These are phyloP conservation scores for Dryocosmus kuriphilus DNA, from an alignment of 2,888 invertebrate species.

Conservation along the genomic window DNA sequence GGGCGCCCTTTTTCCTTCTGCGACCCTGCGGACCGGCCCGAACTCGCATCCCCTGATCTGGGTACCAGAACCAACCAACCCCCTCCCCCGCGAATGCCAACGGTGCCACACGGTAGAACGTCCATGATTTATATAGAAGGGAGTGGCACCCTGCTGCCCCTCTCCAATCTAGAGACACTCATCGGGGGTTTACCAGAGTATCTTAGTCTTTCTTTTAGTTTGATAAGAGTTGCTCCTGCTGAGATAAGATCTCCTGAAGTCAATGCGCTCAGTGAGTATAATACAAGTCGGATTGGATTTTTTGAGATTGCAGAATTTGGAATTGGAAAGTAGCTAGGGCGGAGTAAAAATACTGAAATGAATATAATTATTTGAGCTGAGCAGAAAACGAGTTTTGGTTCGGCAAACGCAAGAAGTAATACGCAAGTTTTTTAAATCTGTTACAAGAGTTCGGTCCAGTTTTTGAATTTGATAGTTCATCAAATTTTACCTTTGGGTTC, in stretches of 20 bases:
- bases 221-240: constrained; percentile 35
- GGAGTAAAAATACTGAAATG: too few species aligned
- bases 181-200: constrained; percentile 33
- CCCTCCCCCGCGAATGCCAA: constrained; percentile 60
- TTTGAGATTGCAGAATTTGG: not conserved
- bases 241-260: constrained; percentile 1
- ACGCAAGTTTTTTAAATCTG: too few species aligned
- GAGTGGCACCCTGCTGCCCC: constrained; percentile 47
- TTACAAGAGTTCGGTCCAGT: too few species aligned
- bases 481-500: too few species aligned
- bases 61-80: constrained; percentile 57
- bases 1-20: constrained; percentile 50
- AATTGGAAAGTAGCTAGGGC: too few species aligned
- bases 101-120: constrained; percentile 61
- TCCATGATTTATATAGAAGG: constrained; percentile 73
- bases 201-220: constrained; percentile 29
- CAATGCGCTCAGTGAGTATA: not conserved
- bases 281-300: not conserved
- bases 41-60: constrained; percentile 59
- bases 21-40: constrained; percentile 40
- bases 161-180: constrained; percentile 39
- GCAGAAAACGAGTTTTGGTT: too few species aligned
- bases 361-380: too few species aligned
- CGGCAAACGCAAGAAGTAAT: too few species aligned
- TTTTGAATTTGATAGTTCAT: too few species aligned